Evolutionary conservation across 2,113 vertebrate genomes (phyloP).

Genomic region (Aplodontia rufa): DNA sequence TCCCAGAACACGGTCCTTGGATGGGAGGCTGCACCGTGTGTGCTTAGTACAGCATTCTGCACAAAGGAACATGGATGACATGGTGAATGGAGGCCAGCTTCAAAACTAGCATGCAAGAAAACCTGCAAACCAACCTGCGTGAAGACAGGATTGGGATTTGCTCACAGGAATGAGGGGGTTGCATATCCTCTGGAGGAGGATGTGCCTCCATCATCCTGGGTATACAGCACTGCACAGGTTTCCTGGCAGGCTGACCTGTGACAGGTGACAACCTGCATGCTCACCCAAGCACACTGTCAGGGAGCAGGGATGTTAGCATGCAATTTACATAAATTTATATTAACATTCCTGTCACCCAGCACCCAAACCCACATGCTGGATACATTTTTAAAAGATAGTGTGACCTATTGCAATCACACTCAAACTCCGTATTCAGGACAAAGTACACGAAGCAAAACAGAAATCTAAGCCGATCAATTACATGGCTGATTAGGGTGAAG

Average conservation of each 20-base stretch:
- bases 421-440: conserved; percentile 32
- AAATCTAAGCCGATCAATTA: background rate
- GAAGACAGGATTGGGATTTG: background rate
- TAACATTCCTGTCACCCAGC: background rate
- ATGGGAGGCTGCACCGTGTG: too few relatives aligned
- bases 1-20: rapidly evolving
- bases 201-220: background rate
- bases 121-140: background rate
- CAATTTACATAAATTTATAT: conserved; percentile 56
- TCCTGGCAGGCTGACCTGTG: background rate
- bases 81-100: background rate
- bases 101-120: background rate
- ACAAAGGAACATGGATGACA: too few relatives aligned
- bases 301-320: background rate
- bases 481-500: background rate
- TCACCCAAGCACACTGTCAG: rapidly evolving
- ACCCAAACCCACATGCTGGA: background rate
- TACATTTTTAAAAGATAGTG: background rate
- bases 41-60: rapidly evolving
- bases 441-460: background rate
- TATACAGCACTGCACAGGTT: background rate
- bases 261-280: background rate
- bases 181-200: background rate
- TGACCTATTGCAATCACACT: conserved; percentile 43
- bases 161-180: background rate